Base-by-base conservation (phyloP, 2,888 invertebrate genomes). In the Alloscopus bannaensis region DNA sequence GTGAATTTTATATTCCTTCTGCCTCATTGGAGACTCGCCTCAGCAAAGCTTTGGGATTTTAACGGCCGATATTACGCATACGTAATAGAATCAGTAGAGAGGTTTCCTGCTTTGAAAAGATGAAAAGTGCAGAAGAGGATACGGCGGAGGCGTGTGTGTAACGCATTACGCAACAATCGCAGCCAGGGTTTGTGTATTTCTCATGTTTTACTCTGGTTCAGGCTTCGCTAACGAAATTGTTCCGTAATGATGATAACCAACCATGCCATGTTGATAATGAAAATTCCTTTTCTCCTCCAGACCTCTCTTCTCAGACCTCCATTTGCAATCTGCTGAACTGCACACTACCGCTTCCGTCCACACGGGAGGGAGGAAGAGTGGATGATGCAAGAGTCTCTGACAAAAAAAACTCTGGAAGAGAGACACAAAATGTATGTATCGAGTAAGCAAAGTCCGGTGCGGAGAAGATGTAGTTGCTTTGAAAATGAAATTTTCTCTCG, bases 191-290 rank as follows among this genome's bases (percentile, higher is more conserved):
- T n/a, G n/a, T 13, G 36, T 36, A 8, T 36, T 36, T 36, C 36
- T 8, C 13, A 36, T 36, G 36, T 36, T 6, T 36, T 36, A 36
- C 36, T 36, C 13, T 13, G 13, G 13, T 36, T 36, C 13, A 13
- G 36, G 13, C 6, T 36, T 36, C 13, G 36, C 36, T 16, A n/a
- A 3, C 55, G 3, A 26, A 16, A 6, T 26, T 55, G 3, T 2
- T 13, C 3, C 55, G 28, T 26, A 4, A 4, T 55, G 26, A 55
- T 45, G 45, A 45, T 45, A 18, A 45, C 45, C 36, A n/a, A n/a
- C n/a, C 8, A 45, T 45, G 45, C 18, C 18, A 26, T 55, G 26
- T 55, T 55, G 55, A 55, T 55, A 55, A 55, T 55, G 55, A 55
- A 55, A 55, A 26, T 55, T 28, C 55, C 28, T 22, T 50, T 18